Evolutionary conservation across 2,888 invertebrate genomes (phyloP).

Genomic region (Cheilosia vernalis): DNA sequence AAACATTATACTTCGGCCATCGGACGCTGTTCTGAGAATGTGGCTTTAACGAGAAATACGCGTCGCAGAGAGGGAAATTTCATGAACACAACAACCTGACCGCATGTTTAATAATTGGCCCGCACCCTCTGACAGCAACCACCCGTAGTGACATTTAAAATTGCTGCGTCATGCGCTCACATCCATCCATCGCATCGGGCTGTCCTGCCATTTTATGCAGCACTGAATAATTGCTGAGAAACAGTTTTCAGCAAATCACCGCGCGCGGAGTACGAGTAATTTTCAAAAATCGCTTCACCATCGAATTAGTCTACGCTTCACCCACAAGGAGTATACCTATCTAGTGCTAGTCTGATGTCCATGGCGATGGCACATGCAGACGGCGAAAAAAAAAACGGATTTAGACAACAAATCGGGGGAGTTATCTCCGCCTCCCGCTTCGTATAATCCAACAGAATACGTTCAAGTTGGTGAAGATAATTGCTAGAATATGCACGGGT

Average conservation of each 20-base stretch:
- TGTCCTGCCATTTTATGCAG: constrained; percentile 53
- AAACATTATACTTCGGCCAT: constrained; percentile 47
- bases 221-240: constrained; percentile 74
- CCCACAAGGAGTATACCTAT: constrained; percentile 57
- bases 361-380: constrained; percentile 5
- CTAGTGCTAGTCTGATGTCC: constrained; percentile 23
- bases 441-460: constrained; percentile 27
- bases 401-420: constrained; percentile 74
- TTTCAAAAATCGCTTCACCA: constrained; percentile 73
- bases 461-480: constrained; percentile 68
- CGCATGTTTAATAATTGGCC: constrained; percentile 51
- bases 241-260: constrained; percentile 72
- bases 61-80: background rate
- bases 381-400: constrained; percentile 26
- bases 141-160: constrained; percentile 71
- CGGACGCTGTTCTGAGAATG: constrained; percentile 40
- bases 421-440: constrained; percentile 6
- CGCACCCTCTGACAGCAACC: constrained; percentile 34
- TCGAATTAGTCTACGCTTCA: constrained; percentile 72
- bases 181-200: constrained; percentile 43
- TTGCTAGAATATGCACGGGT: constrained; percentile 71
- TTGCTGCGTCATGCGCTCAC: constrained; percentile 68
- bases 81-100: constrained; percentile 3
- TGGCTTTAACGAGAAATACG: constrained; percentile 12
- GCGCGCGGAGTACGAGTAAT: constrained; percentile 67